Base-by-base conservation (phyloP, 2,888 invertebrate genomes). In the Formica aserva region DNA sequence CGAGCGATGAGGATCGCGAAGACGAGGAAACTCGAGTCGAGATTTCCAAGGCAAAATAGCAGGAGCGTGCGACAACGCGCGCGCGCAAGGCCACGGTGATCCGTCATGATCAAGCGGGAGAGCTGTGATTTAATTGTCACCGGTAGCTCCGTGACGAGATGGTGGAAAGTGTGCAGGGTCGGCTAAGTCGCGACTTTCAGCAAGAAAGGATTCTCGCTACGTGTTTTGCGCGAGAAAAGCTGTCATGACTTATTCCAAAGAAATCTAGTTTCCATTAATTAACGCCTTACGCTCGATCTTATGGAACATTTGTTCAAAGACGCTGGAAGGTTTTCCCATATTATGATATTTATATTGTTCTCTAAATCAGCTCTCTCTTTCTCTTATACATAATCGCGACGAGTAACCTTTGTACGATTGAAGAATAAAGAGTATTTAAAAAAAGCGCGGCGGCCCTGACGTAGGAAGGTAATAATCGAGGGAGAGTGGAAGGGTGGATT, bases 101-200 rank as follows among this genome's bases (percentile, higher is more conserved):
- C 94, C 94, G 93, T 94, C 94, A 94, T 94, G 93, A 94, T 94
- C 94, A 94, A 91, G 82, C 88, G 88, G 87, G 90, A 93, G 92
- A 93, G 92, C 93, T 93, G 91, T 94, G 93, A 94, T 94, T 94
- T 94, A 94, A 94, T 94, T 94, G 94, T 94, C 94, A 94, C 92
- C 91, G 90, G 80, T 85, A 74, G 67, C 85, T 82, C 82, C 78
- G 78, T 86, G 87, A 85, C 76, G 87, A 86, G 83, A 87, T 83
- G 75, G 80, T 57, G 71, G 65, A 80, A 88, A 87, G 78, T 66
- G 82, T 52, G 82, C 55, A 69, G 75, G 67, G 48, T 67, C 77
- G 71, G 62, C 52, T 67, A 26, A 62, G 52, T 22, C 48, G 57
- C n/a, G n/a, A 48, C 32, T 35, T 35, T 18, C 13, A 45, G 22